Percentiles rank a stretch among this genome's conserved stretches.
Evolutionary conservation across 2,888 invertebrate species (phyloP).

Genomic region (Globia sparganii): DNA sequence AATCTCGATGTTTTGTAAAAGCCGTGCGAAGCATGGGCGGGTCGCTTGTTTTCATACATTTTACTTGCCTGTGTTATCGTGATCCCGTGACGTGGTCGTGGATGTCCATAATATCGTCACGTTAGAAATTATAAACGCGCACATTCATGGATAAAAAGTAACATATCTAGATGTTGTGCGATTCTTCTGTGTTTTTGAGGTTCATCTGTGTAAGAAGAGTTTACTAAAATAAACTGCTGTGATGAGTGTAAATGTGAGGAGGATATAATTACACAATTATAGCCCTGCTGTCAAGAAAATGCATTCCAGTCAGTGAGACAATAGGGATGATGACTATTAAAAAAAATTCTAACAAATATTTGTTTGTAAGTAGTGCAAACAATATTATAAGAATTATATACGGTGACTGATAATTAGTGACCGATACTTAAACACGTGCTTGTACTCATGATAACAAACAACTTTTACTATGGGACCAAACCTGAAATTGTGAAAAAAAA

Average conservation of each 20-base stretch:
- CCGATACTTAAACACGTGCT: too few species aligned
- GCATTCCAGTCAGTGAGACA: too few species aligned
- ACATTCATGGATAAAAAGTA: constrained; percentile 29
- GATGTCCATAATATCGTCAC: not conserved
- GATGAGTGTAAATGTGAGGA: constrained; percentile 32
- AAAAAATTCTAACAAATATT: too few species aligned
- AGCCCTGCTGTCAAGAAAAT: too few species aligned
- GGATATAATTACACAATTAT: not conserved
- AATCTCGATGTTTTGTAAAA: not conserved
- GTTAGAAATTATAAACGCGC: not conserved
- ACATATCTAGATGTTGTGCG: constrained; percentile 51
- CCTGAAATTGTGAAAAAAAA: too few species aligned
- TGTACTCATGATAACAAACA: too few species aligned
- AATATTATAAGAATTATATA: too few species aligned
- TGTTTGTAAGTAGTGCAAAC: too few species aligned
- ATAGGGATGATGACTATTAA: too few species aligned
- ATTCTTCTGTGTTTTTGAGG: constrained; percentile 27
- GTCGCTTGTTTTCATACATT: not conserved
- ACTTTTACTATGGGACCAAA: too few species aligned
- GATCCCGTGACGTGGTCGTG: not conserved
- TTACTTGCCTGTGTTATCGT: not conserved
- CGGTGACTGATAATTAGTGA: too few species aligned
- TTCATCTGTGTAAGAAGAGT: constrained; percentile 13
- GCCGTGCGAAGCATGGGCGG: not conserved
- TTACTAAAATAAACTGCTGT: not conserved